A percentile compares a stretch with the other conserved stretches of the same genome.
phyloP scores from a whole-genome alignment of 2,888 invertebrate species.

The Eueremaeus valkanovi region DNA sequence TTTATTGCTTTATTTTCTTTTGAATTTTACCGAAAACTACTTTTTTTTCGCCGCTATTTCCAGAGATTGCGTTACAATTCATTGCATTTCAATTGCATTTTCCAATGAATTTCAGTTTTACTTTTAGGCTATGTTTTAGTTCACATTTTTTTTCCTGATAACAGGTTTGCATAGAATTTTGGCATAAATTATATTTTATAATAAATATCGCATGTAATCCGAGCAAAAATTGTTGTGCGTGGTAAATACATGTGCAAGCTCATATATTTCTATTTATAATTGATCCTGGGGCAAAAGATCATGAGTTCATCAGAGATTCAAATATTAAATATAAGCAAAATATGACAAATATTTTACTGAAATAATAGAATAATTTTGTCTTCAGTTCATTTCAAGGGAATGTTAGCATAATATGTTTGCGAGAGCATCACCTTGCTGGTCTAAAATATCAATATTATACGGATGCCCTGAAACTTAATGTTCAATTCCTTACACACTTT shows the following conservation, averaged over 20 bases:
- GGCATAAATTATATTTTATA: background rate
- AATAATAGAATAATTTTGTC: too few relatives aligned
- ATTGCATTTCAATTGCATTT: constrained; percentile 4
- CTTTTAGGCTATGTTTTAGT: background rate
- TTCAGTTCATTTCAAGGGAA: too few relatives aligned
- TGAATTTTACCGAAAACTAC: constrained; percentile 7
- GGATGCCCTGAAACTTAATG: too few relatives aligned
- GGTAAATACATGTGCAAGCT: background rate
- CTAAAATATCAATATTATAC: too few relatives aligned
- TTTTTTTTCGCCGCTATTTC: background rate
- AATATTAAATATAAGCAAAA: too few relatives aligned
- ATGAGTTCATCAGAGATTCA: too few relatives aligned
- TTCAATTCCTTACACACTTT: too few relatives aligned
- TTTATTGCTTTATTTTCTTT: background rate
- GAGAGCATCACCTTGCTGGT: too few relatives aligned
- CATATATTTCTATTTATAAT: background rate
- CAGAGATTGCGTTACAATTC: background rate
- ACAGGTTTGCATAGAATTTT: background rate
- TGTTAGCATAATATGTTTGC: too few relatives aligned
- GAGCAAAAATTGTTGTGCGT: background rate
- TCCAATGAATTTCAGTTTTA: background rate
- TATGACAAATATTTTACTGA: too few relatives aligned
- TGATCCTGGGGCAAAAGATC: too few relatives aligned
- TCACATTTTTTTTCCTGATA: background rate
- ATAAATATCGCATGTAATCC: background rate